Percentiles rank a stretch among this genome's conserved stretches.
phyloP scores from a whole-genome alignment of 1,140 invertebrate genomes.

The Panulirus ornatus region DNA sequence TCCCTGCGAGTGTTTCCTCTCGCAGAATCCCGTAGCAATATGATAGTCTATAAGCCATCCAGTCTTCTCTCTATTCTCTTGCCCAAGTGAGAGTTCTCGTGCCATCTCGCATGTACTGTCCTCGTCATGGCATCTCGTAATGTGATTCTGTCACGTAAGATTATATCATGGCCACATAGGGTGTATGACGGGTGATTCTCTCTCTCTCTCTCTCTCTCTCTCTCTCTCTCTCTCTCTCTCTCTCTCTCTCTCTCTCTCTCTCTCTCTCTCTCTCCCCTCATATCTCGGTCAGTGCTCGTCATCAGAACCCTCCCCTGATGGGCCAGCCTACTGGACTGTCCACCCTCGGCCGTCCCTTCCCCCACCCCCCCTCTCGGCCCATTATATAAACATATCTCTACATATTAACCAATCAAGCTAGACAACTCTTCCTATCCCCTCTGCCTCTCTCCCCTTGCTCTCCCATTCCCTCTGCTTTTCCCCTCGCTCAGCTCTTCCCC shows the following conservation, averaged over 20 bases:
- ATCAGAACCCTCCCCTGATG: too few relatives aligned
- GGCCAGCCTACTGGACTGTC: too few relatives aligned
- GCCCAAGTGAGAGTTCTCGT: too few relatives aligned
- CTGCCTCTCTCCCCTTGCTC: background rate
- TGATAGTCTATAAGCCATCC: too few relatives aligned
- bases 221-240: background rate
- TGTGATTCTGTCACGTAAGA: too few relatives aligned
- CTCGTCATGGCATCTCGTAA: too few relatives aligned
- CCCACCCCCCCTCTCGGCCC: background rate
- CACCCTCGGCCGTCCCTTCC: constrained; percentile 1
- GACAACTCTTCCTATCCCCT: constrained; percentile 1
- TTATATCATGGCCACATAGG: too few relatives aligned
- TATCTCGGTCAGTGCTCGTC: background rate
- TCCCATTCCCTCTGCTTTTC: background rate
- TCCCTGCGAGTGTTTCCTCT: too few relatives aligned
- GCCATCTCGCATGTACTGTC: too few relatives aligned
- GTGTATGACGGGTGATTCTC: too few relatives aligned
- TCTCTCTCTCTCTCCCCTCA: background rate
- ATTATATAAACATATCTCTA: constrained; percentile 57
- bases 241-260: background rate
- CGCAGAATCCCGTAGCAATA: too few relatives aligned
- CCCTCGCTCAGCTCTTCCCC: background rate
- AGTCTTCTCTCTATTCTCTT: too few relatives aligned
- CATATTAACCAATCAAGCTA: constrained; percentile 46
- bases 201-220: background rate